Evolutionary conservation across 2,797 vertebrate genomes (phyloP), one percentile per base, ranked within the genome.

Genomic region (Chelmon rostratus): DNA sequence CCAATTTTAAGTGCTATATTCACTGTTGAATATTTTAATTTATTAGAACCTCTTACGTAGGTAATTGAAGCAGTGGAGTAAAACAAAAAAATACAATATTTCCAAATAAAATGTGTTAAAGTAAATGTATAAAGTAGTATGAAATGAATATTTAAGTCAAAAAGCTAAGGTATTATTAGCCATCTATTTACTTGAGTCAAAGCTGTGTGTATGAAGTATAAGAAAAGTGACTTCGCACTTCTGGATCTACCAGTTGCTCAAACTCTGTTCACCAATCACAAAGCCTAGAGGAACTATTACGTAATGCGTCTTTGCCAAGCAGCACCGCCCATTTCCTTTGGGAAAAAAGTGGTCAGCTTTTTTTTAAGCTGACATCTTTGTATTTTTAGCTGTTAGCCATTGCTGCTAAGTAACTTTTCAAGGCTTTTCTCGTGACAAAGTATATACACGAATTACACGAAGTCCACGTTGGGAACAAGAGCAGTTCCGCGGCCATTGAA

Each of bases 291-390:
- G 37, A 31, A 59, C 15, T 11, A 75, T 91, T 86, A 88, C 93
- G 94, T 94, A 92, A 95, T 76, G 68, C 73, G 73, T 85, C 78
- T 68, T 84, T 85, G 53, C 57, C 42, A 16, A 38, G 40, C 68
- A 46, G 81, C 70, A 5, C 91, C 94, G 92, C 95, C 92, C 91
- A 89, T 77, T 93, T 92, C 92, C 93, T 93, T 89, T 90, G 47
- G 75, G 53, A 74, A 86, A 88, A 93, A 94, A 93, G 91, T 88
- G 88, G 79, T 90, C 91, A 92, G 91, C 92, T 88, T 77, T 88
- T 88, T 94, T 88, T 78, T 87, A 86, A 91, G 92, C 93, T 93
- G 91, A 92, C 90, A 87, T 93, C 88, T 91, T 85, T 87, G 88
- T 87, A 74, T 89, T 91, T 90, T 92, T 89, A 90, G 91, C 88